Percentiles rank a stretch among this genome's conserved stretches.
Evolutionary conservation across 2,797 vertebrate genomes (phyloP).

Genomic region (Poecilia velifera): DNA sequence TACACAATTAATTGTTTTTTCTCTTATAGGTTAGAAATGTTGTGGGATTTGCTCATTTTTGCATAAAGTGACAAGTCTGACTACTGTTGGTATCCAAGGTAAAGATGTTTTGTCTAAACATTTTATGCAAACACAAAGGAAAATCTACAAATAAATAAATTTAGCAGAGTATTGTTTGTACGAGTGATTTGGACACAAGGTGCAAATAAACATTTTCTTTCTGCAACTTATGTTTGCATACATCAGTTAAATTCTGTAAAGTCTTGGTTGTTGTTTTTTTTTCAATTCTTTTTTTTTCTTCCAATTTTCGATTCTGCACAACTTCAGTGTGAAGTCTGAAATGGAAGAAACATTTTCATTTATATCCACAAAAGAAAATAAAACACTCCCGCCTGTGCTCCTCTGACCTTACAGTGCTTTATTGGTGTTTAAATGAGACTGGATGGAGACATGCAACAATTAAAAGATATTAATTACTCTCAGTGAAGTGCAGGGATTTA

Average conservation of each 20-base stretch:
- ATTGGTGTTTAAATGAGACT: background rate
- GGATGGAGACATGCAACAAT: background rate
- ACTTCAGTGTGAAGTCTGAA: background rate
- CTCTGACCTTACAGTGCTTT: background rate
- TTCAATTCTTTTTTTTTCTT: no score
- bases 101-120: no score
- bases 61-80: background rate
- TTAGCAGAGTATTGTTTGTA: no score
- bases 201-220: background rate
- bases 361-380: background rate
- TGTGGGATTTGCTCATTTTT: background rate
- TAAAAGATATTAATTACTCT: background rate
- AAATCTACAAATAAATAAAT: no score
- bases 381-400: background rate
- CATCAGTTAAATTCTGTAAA: background rate
- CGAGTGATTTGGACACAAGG: no score
- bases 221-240: background rate
- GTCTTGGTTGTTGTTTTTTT: background rate
- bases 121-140: no score
- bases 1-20: background rate
- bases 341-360: background rate
- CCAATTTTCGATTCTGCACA: no score
- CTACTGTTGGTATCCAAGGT: no score
- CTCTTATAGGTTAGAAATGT: background rate
- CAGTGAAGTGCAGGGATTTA: conserved; percentile 17